These are phyloP conservation scores for Euspilapteryx auroguttella DNA, from an alignment of 2,888 invertebrate species.

Conservation along the genomic window DNA sequence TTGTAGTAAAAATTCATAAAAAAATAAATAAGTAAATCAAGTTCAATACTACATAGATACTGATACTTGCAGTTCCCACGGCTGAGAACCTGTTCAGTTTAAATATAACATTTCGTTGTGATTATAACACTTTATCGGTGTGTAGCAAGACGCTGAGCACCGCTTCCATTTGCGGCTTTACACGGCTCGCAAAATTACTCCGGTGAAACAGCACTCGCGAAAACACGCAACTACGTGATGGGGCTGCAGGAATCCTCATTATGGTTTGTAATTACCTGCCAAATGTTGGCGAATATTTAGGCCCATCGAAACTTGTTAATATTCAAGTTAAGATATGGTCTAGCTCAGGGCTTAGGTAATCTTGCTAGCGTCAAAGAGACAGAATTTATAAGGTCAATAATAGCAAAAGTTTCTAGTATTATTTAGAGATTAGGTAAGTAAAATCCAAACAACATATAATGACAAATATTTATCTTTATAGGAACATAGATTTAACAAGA, in stretches of 20 bases:
- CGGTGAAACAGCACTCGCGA: neutral
- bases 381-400: no score
- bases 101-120: neutral
- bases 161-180: constrained; percentile 1
- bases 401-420: no score
- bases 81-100: neutral
- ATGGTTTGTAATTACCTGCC: neutral
- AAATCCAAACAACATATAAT: no score
- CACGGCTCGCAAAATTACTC: neutral
- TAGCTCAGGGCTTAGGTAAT: no score
- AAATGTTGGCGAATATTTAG: neutral
- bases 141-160: neutral
- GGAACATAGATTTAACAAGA: no score
- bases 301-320: no score
- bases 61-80: constrained; percentile 2
- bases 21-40: no score
- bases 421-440: no score
- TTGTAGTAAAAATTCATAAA: no score
- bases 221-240: neutral
- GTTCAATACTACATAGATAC: neutral
- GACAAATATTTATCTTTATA: no score
- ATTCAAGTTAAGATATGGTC: no score
- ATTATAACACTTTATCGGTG: neutral
- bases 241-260: neutral
- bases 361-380: no score